These are phyloP conservation scores for Typhlomys cinereus DNA, from an alignment of 2,113 vertebrate species.

Conservation along the genomic window DNA sequence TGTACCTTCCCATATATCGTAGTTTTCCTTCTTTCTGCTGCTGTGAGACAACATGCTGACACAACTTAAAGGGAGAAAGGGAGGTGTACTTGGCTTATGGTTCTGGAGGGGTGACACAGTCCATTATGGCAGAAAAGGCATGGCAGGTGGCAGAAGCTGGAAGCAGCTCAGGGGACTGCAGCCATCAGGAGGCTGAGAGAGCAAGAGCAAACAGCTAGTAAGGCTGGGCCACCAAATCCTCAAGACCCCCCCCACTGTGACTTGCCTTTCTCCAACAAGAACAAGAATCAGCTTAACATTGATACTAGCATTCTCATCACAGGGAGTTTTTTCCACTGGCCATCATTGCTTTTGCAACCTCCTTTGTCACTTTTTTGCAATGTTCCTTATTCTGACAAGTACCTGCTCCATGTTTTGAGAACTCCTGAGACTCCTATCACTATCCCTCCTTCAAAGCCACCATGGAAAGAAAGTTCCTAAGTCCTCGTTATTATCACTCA, in stretches of 20 bases:
- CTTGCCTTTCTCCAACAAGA: not conserved
- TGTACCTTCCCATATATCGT: not conserved
- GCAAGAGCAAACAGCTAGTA: too few species aligned
- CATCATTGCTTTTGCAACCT: not conserved
- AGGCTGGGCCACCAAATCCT: too few species aligned
- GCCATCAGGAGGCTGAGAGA: too few species aligned
- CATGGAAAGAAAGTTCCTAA: not conserved
- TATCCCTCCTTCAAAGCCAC: too few species aligned
- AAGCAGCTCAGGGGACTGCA: too few species aligned
- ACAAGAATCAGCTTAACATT: not conserved
- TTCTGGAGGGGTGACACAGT: too few species aligned
- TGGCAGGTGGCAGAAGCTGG: too few species aligned
- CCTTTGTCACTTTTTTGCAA: not conserved
- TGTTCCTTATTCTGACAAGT: not conserved
- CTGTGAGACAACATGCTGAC: too few species aligned
- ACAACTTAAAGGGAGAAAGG: too few species aligned
- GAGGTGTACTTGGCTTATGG: too few species aligned
- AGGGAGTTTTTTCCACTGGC: not conserved
- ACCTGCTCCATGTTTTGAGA: not conserved
- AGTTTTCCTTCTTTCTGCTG: not conserved
- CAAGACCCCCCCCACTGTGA: too few species aligned
- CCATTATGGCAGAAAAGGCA: too few species aligned
- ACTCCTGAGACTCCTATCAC: not conserved
- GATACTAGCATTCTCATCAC: not conserved
- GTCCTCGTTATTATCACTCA: conserved; percentile 40